phyloP scores from a whole-genome alignment of 2,888 invertebrate species.

The Notodonta ziczac region DNA sequence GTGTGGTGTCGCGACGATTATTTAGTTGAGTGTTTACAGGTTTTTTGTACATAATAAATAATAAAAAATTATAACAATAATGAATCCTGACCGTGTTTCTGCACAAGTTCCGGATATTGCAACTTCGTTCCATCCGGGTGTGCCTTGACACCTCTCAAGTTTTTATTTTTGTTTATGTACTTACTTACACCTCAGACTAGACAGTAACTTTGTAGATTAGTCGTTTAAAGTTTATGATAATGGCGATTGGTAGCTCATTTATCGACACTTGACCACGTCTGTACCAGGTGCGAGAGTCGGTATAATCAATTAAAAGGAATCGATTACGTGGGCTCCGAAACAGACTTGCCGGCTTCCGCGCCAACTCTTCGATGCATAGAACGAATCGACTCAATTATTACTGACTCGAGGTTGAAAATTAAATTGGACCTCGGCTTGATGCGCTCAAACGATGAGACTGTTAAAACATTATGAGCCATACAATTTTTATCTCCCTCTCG shows the following conservation, averaged over 20 bases:
- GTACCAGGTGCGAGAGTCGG: conserved; percentile 54
- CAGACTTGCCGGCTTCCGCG: conserved; percentile 58
- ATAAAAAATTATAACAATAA: no score
- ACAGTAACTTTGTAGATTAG: background rate
- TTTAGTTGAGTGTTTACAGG: no score
- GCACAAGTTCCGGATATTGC: no score
- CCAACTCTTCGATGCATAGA: conserved; percentile 63
- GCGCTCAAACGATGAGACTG: conserved; percentile 61
- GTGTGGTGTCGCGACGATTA: no score
- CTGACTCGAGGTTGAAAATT: conserved; percentile 74
- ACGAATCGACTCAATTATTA: conserved; percentile 81
- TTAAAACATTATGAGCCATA: conserved; percentile 82
- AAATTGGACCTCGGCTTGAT: conserved; percentile 58
- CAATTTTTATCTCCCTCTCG: conserved; percentile 77
- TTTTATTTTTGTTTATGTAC: background rate
- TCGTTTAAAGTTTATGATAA: conserved; percentile 18
- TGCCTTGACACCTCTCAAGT: no score
- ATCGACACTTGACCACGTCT: conserved; percentile 31
- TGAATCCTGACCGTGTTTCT: no score
- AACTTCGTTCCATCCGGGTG: no score
- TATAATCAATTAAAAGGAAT: conserved; percentile 72
- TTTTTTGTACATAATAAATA: no score
- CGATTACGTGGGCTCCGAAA: conserved; percentile 61
- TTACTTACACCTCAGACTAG: background rate
- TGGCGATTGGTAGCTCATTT: conserved; percentile 36